These are phyloP conservation scores for Vireo altiloquus DNA, from an alignment of 2,113 vertebrate species.

Conservation along the genomic window DNA sequence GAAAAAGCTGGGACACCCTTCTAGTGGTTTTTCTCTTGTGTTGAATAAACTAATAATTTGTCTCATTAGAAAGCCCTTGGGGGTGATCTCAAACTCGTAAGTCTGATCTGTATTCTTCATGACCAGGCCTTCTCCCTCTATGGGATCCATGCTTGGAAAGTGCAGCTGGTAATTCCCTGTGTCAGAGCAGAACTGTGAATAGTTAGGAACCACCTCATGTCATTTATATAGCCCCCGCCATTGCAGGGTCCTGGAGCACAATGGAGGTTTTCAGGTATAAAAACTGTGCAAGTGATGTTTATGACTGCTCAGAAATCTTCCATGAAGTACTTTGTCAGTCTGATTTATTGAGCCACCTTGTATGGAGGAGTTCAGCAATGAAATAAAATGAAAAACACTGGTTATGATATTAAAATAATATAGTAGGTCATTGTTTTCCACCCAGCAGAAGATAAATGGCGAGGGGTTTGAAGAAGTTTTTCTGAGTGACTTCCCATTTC, in stretches of 20 bases:
- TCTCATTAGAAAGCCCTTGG: background rate
- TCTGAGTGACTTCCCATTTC: background rate
- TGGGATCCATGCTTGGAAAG: background rate
- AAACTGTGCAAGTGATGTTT: background rate
- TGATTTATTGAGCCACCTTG: background rate
- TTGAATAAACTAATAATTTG: background rate
- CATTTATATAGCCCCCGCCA: background rate
- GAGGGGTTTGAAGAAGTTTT: background rate
- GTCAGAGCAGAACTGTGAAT: background rate
- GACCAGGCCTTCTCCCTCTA: background rate
- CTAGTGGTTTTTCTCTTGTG: accelerated
- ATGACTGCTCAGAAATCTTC: background rate
- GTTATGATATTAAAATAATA: background rate
- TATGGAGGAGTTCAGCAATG: background rate
- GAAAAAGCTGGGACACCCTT: background rate
- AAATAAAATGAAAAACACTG: background rate
- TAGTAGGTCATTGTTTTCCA: background rate
- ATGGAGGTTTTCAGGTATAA: background rate
- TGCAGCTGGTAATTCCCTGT: background rate
- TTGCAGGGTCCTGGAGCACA: background rate
- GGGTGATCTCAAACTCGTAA: background rate
- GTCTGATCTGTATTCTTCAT: background rate
- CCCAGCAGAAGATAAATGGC: background rate
- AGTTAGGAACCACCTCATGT: background rate
- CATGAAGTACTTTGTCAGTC: background rate